Conservation (phyloP, 2,888 invertebrate genomes). For the Zaprionus obscuricornis region DNA sequence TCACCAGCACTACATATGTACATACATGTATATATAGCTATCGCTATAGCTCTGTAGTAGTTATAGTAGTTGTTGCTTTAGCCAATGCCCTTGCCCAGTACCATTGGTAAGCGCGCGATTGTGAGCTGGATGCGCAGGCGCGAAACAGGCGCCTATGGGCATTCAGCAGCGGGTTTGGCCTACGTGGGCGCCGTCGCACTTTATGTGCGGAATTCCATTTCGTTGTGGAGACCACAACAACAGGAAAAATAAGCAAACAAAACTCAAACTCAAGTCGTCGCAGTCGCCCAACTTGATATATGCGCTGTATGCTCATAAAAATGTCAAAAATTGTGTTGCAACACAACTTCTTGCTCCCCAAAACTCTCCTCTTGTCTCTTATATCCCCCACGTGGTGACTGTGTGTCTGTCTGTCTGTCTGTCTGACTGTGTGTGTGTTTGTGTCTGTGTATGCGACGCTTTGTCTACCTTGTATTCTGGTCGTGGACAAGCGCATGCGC, state of each 20-base stretch:
- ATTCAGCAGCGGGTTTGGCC: slow-evolving; percentile 61
- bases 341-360: slow-evolving; percentile 25
- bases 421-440: too few relatives aligned
- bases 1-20: too few relatives aligned
- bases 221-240: slow-evolving; percentile 27
- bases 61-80: neutral
- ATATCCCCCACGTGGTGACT: slow-evolving; percentile 6
- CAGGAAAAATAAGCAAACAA: slow-evolving; percentile 22
- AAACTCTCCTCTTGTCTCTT: neutral
- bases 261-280: slow-evolving; percentile 42
- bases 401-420: slow-evolving; percentile 34
- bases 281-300: slow-evolving; percentile 77
- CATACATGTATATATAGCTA: too few relatives aligned
- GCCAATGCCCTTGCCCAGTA: slow-evolving; percentile 13
- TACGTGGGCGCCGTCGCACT: slow-evolving; percentile 72
- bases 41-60: slow-evolving; percentile 6
- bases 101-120: slow-evolving; percentile 2
- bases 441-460: too few relatives aligned
- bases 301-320: slow-evolving; percentile 80
- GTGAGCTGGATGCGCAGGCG: slow-evolving; percentile 65
- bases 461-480: slow-evolving; percentile 51
- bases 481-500: slow-evolving; percentile 62
- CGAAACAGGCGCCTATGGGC: slow-evolving; percentile 80
- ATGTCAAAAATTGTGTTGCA: slow-evolving; percentile 79
- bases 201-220: slow-evolving; percentile 68